Percentiles rank a stretch among this genome's conserved stretches.
phyloP scores from a whole-genome alignment of 1,140 invertebrate genomes.

The Ostrea denselamellosa region DNA sequence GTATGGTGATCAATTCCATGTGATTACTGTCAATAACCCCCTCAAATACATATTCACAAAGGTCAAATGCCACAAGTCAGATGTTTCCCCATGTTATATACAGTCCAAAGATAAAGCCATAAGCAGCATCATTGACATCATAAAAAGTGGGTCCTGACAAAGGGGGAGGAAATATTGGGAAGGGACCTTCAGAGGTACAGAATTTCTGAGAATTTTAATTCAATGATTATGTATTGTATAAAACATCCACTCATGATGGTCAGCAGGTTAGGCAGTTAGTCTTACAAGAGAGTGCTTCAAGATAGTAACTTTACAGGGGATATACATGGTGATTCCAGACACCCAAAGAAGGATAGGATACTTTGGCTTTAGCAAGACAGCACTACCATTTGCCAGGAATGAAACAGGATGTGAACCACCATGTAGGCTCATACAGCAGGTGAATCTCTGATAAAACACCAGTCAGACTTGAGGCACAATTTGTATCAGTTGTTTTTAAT shows the following conservation, averaged over 20 bases:
- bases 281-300: constrained; percentile 20
- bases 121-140: too few relatives aligned
- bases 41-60: too few relatives aligned
- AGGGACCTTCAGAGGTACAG: too few relatives aligned
- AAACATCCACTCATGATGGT: background rate
- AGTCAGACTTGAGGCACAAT: background rate
- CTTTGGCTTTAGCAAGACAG: background rate
- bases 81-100: too few relatives aligned
- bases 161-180: too few relatives aligned
- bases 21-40: too few relatives aligned
- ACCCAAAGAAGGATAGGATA: constrained; percentile 18
- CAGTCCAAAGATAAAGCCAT: too few relatives aligned
- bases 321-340: constrained; percentile 46
- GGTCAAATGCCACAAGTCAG: too few relatives aligned
- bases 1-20: too few relatives aligned
- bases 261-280: constrained; percentile 36
- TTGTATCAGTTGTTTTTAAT: too few relatives aligned
- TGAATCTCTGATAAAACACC: background rate
- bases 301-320: constrained; percentile 1
- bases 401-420: background rate
- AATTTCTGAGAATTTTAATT: too few relatives aligned
- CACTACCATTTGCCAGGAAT: background rate
- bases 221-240: background rate
- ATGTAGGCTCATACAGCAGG: background rate
- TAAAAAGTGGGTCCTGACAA: too few relatives aligned